Evolutionary conservation across 2,113 vertebrate species (phyloP).

Genomic region (Sitta europaea): DNA sequence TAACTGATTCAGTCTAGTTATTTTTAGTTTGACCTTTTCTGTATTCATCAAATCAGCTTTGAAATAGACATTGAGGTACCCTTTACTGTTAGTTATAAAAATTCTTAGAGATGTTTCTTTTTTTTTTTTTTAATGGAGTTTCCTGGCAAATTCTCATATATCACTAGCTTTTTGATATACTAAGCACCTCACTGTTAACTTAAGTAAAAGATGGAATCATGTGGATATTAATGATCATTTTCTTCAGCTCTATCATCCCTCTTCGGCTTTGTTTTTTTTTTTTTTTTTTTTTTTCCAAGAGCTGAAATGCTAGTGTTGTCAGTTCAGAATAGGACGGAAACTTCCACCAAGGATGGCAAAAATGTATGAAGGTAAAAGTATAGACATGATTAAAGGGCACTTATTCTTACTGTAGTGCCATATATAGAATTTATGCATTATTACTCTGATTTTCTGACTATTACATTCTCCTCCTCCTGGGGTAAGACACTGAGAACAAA

Average conservation of each 20-base stretch:
- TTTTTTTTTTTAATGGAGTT: constrained; percentile 49
- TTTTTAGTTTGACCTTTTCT: constrained; percentile 83
- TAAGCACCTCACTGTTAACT: constrained; percentile 29
- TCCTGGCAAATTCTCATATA: constrained; percentile 36
- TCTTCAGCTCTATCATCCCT: neutral
- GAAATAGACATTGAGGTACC: constrained; percentile 76
- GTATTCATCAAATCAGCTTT: constrained; percentile 76
- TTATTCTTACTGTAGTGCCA: neutral
- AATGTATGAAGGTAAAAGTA: neutral
- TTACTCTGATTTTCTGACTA: neutral
- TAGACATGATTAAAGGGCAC: neutral
- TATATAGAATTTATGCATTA: neutral
- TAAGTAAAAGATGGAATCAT: constrained; percentile 28
- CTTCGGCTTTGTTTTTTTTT: neutral
- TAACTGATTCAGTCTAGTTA: constrained; percentile 73
- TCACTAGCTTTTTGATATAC: constrained; percentile 24
- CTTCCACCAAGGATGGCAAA: neutral
- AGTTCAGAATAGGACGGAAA: neutral
- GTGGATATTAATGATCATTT: constrained; percentile 6
- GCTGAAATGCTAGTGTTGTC: neutral
- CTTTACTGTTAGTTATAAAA: constrained; percentile 71
- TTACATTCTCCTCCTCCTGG: neutral
- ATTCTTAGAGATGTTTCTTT: neutral
- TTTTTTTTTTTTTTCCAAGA: neutral
- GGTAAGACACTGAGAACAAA: neutral